phyloP scores from a whole-genome alignment of 2,888 invertebrate genomes.

The Pecten maximus region DNA sequence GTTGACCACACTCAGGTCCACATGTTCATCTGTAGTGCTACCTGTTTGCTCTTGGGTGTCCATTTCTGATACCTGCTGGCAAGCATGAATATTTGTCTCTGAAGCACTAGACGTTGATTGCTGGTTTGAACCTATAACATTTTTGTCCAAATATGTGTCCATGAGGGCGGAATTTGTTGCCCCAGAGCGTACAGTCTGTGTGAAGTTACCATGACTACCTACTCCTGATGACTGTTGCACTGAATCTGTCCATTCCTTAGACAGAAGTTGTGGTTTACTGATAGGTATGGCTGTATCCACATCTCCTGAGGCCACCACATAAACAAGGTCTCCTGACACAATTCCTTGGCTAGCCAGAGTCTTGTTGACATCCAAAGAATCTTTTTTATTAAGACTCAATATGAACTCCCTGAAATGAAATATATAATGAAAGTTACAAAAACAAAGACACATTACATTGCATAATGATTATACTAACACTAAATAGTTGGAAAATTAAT shows the following conservation, averaged over 20 bases:
- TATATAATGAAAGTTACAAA: neutral
- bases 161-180: neutral
- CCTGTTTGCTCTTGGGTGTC: neutral
- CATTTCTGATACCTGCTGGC: neutral
- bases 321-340: neutral
- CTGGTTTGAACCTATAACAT: neutral
- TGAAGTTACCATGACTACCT: neutral
- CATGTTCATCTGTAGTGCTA: neutral
- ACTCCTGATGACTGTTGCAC: neutral
- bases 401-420: neutral
- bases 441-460: too few species aligned
- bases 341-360: conserved; percentile 22
- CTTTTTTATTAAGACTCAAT: neutral
- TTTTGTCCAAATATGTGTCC: neutral
- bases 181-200: neutral
- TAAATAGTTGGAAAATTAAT: too few species aligned
- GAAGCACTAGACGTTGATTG: neutral
- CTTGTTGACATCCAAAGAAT: neutral
- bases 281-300: neutral
- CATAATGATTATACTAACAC: too few species aligned
- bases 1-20: neutral
- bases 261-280: neutral
- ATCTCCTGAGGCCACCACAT: neutral
- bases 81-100: neutral
- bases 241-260: neutral